Evolutionary conservation across 2,113 vertebrate genomes (phyloP), one percentile per base, ranked within the genome.

Genomic region (Otocyon megalotis): DNA sequence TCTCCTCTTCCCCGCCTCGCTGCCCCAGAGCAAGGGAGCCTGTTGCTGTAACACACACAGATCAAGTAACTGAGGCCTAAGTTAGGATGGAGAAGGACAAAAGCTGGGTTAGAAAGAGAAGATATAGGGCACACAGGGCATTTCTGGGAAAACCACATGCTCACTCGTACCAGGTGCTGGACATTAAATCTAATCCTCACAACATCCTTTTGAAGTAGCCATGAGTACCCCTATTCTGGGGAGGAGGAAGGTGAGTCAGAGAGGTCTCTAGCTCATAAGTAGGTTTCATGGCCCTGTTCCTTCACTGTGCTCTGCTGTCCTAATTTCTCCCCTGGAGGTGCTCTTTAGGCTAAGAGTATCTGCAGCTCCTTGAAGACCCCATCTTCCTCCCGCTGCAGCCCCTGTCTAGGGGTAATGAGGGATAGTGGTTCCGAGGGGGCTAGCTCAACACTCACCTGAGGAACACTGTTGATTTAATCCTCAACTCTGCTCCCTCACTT

Each of bases 321-420:
- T 88, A 81, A 50, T 50, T 83, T 82, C 32, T 22, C n/a, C 14
- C 16, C 53, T 62, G 20, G 74, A 63, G 17, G 19, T n/a, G 4
- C 2, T 30, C 2, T 90, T 28, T 76, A 63, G 26, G 67, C n/a
- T 60, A 69, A 65, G 67, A 91, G 30, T 3, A 9, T 54, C 56
- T 80, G 11, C 3, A 80, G 83, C 2, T 22, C 50, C 72, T 22
- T 80, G 16, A 79, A 8, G 62, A 72, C 22, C 28, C 37, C 8
- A 35, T 63, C 43, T 12, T 85, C 26, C 4, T 20, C 15, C 0
- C 26, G 12, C 13, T 43, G 20, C 24, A 19, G 67, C 58, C 15
- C 13, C 2, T 24, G 5, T 4, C 32, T 16, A 14, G 14, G 22
- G 19, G 35, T 58, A 8, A 37, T 0, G 1, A 16, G 14, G 22